A percentile compares a stretch with the other conserved stretches of the same genome.
These are phyloP conservation scores for Phymastichus coffea DNA, from an alignment of 1,140 invertebrate genomes.

Conservation along the genomic window DNA sequence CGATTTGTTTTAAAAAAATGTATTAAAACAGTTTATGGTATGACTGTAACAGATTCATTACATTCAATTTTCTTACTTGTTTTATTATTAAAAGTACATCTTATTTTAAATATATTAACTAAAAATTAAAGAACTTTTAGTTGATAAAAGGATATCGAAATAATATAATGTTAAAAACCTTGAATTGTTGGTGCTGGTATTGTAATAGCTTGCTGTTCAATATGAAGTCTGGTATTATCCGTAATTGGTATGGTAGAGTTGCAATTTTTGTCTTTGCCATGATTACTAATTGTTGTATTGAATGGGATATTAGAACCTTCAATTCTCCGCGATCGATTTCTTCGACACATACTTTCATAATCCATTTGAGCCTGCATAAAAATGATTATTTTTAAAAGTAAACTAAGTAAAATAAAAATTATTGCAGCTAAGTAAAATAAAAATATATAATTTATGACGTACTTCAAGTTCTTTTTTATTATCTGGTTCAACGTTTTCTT, in stretches of 20 bases:
- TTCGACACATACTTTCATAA: constrained; percentile 49
- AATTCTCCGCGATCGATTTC: constrained; percentile 43
- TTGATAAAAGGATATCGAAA: no score
- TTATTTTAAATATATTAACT: not conserved
- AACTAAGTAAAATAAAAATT: no score
- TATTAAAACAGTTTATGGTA: not conserved
- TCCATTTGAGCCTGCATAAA: constrained; percentile 47
- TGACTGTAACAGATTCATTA: no score
- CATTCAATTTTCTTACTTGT: no score
- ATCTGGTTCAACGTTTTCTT: constrained; percentile 72
- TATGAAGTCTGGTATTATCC: constrained; percentile 49
- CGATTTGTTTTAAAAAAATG: not conserved
- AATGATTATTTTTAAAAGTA: no score
- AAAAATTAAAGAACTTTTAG: constrained; percentile 4
- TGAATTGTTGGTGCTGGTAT: constrained; percentile 46
- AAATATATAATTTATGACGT: constrained; percentile 23
- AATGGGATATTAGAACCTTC: constrained; percentile 48
- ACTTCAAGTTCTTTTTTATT: constrained; percentile 64
- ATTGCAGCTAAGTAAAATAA: no score
- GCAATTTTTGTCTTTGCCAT: constrained; percentile 69
- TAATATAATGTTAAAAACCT: constrained; percentile 36
- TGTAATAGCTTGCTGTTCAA: constrained; percentile 42
- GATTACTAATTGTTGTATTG: constrained; percentile 49
- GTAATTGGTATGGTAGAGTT: constrained; percentile 64
- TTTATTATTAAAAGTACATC: not conserved